These are phyloP conservation scores for Chrysina gloriosa DNA, from an alignment of 2,888 invertebrate genomes.

Conservation along the genomic window DNA sequence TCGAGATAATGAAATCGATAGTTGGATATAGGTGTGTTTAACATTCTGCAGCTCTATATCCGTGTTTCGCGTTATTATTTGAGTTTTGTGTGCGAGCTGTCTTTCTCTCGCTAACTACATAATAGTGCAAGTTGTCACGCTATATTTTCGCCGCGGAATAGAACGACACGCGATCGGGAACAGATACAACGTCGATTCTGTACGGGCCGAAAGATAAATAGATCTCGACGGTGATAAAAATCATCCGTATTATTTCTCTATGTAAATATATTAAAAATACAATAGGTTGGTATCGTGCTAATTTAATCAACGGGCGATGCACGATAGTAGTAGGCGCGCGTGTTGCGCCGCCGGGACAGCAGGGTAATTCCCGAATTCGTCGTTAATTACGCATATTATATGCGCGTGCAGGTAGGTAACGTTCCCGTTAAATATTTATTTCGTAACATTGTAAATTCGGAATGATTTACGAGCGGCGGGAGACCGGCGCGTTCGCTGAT, in stretches of 20 bases:
- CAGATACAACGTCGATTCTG: conserved; percentile 40
- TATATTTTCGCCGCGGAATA: conserved; percentile 3
- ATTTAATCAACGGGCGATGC: conserved; percentile 26
- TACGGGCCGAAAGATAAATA: conserved; percentile 15
- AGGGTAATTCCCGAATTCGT: conserved; percentile 13
- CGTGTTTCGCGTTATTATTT: no score
- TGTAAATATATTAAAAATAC: neutral
- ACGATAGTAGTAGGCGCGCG: no score
- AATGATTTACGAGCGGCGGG: conserved; percentile 22
- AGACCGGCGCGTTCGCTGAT: neutral
- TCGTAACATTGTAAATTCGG: conserved; percentile 8
- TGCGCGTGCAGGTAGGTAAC: neutral
- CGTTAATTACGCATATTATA: conserved; percentile 17
- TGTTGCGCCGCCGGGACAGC: no score
- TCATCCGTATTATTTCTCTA: conserved; percentile 8
- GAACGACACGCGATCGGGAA: conserved; percentile 33
- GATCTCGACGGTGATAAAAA: conserved; percentile 12
- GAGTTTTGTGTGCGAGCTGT: no score
- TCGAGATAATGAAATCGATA: no score
- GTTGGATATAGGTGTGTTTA: no score
- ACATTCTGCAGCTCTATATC: no score
- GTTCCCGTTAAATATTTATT: conserved; percentile 16
- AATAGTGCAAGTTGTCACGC: conserved; percentile 21
- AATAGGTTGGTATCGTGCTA: conserved; percentile 8
- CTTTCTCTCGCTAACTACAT: conserved; percentile 1